Evolutionary conservation across 2,797 vertebrate species (phyloP), one percentile per base, ranked within the genome.

Genomic region (Diplodus sargus): DNA sequence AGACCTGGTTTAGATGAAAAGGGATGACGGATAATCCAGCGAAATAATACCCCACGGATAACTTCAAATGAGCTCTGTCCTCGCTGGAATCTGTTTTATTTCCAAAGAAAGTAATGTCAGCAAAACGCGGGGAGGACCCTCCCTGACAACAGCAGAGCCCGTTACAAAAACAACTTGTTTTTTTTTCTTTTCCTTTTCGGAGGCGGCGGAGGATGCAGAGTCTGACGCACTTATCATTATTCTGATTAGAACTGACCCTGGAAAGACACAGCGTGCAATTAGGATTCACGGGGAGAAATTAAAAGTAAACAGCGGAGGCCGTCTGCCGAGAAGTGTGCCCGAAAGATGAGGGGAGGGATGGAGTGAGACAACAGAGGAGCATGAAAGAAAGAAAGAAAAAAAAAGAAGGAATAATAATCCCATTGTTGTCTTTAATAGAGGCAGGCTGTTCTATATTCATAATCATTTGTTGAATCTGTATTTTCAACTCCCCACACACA

Each of bases 301-400:
- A 90, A 87, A 91, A 83, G 89, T 84, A 87, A 91, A 93, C 86
- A 93, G 72, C 83, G 73, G 81, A 83, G 45, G 52, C 71, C 68
- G 80, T 88, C 85, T 84, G 85, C 66, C 12, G 66, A 82, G 85
- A 84, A 53, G 58, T 83, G 78, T 62, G 73, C 42, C 84, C 88
- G 90, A 93, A 65, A 78, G 88, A 93, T 91, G 86, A 92, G 85
- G 83, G 80, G 66, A 83, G 62, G 69, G 90, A 93, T 90, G 57
- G 75, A 82, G 76, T 25, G 54, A 85, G 90, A 93, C 89, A 89
- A 88, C 82, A 83, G 70, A 79, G 74, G 76, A 82, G 47, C 68
- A 70, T 64, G 52, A 34, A 5, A 20, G 4, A 11, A 25, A 80
- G 79, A 79, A 56, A 80, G 65, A 69, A 47, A 81, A 72, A 85